phyloP scores from a whole-genome alignment of 2,113 vertebrate species.

The Malaclemys terrapin region DNA sequence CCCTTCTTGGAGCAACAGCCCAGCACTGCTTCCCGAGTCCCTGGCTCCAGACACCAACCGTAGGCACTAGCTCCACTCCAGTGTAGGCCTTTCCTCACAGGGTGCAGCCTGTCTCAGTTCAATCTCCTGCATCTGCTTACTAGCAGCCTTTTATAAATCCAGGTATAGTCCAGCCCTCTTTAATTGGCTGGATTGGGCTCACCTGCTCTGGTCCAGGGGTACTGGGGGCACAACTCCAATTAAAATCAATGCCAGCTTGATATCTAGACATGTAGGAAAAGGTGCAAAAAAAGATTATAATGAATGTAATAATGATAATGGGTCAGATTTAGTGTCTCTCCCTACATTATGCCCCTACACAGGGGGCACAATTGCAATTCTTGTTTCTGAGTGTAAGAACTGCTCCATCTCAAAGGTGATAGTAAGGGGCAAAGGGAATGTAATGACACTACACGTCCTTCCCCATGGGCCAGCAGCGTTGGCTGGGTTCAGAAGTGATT shows the following conservation, averaged over 20 bases:
- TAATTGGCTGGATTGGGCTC: no score
- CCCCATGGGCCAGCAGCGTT: neutral
- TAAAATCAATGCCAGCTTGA: neutral
- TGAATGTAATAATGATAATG: neutral
- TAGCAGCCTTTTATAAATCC: neutral
- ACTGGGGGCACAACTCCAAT: neutral
- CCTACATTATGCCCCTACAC: neutral
- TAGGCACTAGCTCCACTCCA: neutral
- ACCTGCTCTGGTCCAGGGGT: no score
- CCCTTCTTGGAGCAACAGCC: neutral
- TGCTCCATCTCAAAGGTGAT: neutral
- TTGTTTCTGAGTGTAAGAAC: neutral
- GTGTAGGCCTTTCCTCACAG: neutral
- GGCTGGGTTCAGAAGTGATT: neutral
- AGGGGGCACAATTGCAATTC: accelerated
- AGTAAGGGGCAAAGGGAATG: neutral
- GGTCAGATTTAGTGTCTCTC: accelerated
- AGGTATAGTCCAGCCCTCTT: no score
- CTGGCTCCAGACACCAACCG: neutral
- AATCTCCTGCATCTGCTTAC: neutral
- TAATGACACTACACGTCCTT: neutral
- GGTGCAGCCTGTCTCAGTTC: neutral
- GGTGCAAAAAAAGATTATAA: neutral
- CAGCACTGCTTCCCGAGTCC: neutral
- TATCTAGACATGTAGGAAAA: neutral